phyloP scores from a whole-genome alignment of 2,888 invertebrate species.

The Drosophila ustulata region DNA sequence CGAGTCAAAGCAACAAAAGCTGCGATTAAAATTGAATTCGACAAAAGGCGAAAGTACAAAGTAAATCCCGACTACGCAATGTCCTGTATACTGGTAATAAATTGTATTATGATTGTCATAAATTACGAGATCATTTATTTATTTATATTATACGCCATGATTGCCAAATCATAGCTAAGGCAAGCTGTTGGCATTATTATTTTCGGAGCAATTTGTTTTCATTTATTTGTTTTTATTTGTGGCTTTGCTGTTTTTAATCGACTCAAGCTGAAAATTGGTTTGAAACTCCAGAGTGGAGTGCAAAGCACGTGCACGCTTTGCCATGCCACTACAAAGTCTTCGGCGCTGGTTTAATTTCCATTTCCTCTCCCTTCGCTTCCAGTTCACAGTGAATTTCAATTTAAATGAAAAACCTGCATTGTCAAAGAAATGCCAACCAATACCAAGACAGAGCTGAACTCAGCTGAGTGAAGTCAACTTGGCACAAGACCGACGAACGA shows the following conservation, averaged over 20 bases:
- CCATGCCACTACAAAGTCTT: slow-evolving; percentile 42
- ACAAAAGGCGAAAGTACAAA: background rate
- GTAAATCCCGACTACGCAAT: background rate
- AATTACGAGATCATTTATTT: background rate
- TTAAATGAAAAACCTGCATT: slow-evolving; percentile 63
- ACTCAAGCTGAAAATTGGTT: slow-evolving; percentile 21
- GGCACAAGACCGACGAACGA: background rate
- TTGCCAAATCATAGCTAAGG: background rate
- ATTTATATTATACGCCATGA: slow-evolving; percentile 4
- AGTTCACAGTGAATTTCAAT: slow-evolving; percentile 52
- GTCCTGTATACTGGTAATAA: background rate
- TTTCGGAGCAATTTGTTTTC: slow-evolving; percentile 5
- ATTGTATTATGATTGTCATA: no score
- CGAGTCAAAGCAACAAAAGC: background rate
- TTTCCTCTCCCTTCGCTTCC: background rate
- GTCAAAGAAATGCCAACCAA: slow-evolving; percentile 49
- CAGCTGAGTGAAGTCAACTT: background rate
- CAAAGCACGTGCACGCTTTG: slow-evolving; percentile 20
- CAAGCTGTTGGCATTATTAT: slow-evolving; percentile 7
- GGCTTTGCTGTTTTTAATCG: slow-evolving; percentile 15
- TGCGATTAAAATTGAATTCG: background rate
- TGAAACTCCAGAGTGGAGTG: slow-evolving; percentile 4
- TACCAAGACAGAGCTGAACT: slow-evolving; percentile 12
- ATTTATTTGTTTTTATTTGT: slow-evolving; percentile 14
- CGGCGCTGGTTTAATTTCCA: slow-evolving; percentile 28